These are phyloP conservation scores for Rhodophaea formosa DNA, from an alignment of 2,888 invertebrate genomes.

Conservation along the genomic window DNA sequence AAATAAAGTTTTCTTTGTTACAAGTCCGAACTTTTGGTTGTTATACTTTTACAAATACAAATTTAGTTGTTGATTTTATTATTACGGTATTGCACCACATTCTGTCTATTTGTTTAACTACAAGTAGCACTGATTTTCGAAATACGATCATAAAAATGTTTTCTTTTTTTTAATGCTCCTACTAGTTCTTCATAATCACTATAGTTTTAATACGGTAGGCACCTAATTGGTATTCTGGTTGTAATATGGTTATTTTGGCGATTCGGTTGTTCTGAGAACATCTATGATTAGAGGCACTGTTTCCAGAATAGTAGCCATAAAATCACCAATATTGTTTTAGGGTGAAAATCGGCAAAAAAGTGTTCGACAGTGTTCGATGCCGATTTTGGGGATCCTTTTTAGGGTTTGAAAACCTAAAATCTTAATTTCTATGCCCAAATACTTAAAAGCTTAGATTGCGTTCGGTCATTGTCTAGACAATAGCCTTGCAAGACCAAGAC, in stretches of 20 bases:
- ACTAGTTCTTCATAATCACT: not conserved
- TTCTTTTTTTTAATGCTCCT: not conserved
- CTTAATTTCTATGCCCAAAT: not conserved
- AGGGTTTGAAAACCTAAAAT: not conserved
- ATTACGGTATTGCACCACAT: no score
- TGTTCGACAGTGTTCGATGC: constrained; percentile 49
- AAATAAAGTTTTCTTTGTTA: no score
- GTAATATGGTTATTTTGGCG: constrained; percentile 8
- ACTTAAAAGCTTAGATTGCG: no score
- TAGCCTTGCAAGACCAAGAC: no score
- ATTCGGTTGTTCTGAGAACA: constrained; percentile 35
- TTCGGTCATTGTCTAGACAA: no score
- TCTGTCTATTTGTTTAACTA: no score
- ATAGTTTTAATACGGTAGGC: constrained; percentile 18
- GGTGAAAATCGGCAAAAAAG: constrained; percentile 40
- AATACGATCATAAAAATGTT: no score
- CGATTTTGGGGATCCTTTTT: constrained; percentile 51
- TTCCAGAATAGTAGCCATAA: constrained; percentile 43
- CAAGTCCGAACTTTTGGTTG: no score
- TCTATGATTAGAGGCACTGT: constrained; percentile 41
- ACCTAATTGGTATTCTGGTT: constrained; percentile 15
- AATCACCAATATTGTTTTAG: constrained; percentile 44
- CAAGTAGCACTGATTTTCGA: no score
- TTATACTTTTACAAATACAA: no score
- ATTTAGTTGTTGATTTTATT: no score